Base-by-base conservation (phyloP, 92 coral and sea anemone species). In the Parazoanthus atlanticus region DNA sequence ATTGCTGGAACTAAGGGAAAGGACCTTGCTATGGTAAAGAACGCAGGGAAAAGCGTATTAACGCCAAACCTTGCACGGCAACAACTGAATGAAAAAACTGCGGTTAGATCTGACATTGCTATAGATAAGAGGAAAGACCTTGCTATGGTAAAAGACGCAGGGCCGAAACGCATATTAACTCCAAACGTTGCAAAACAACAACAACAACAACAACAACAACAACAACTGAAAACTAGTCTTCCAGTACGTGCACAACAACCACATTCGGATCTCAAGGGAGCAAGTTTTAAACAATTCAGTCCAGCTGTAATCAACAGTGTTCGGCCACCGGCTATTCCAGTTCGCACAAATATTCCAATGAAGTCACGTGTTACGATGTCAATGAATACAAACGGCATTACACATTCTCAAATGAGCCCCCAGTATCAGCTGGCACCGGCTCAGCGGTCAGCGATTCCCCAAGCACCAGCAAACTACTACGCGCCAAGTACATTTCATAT, bases 271-370 rank as follows among this genome's bases (percentile, higher is more conserved):
- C 36, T 43, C 23, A 41, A 41, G 6, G 41, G 5, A 69, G 52
- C 78, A 21, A n/a, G 61, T 69, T 47, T 43, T 30, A 84, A 16
- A 70, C 87, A 71, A 30, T 31, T n/a, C 8, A 28, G 66, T 16
- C 56, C 78, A 30, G 38, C 66, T 70, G 87, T 46, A 30, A 46
- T 41, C 29, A 84, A 40, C 87, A 84, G 43, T 1, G 16, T 73
- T 16, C 58, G 87, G 7, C 87, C 79, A 30, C 87, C 87, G 15
- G 87, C 87, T 21, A 71, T 84, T 41, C 87, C 87, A 28, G 87
- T 84, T 43, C 79, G 87, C 38, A 19, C 78, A 19, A 84, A 28
- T 41, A 40, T 84, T 84, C 86, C 86, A 65, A 6, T 69, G 64
- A 17, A 31, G 61, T 38, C 86, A 67, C 86, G 28, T 40, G 15